These are phyloP conservation scores for Lagodon rhomboides DNA, from an alignment of 2,797 vertebrate species.

Conservation along the genomic window DNA sequence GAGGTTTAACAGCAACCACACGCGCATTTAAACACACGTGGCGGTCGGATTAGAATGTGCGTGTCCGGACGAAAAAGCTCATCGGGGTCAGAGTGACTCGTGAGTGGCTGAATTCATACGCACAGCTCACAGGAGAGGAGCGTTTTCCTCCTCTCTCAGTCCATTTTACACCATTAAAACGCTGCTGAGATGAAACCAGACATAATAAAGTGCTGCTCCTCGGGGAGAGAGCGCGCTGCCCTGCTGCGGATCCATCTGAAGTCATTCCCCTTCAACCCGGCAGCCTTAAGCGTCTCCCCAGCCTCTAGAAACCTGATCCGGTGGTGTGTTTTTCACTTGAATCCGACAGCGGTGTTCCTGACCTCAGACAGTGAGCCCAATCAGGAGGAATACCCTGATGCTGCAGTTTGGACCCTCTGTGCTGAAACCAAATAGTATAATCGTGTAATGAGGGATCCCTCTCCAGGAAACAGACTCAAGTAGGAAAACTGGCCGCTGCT, in stretches of 20 bases:
- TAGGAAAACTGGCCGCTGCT: constrained; percentile 77
- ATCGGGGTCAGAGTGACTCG: constrained; percentile 70
- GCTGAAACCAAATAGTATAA: constrained; percentile 84
- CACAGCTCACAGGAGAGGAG: constrained; percentile 13
- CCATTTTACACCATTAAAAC: constrained; percentile 60
- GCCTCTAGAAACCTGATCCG: constrained; percentile 74
- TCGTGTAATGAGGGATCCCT: constrained; percentile 80
- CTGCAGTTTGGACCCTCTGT: constrained; percentile 78
- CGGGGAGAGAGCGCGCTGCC: constrained; percentile 57
- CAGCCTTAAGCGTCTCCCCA: constrained; percentile 65
- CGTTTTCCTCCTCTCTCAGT: constrained; percentile 45
- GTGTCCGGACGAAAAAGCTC: constrained; percentile 56
- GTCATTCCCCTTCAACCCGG: constrained; percentile 60
- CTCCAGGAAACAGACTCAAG: constrained; percentile 78
- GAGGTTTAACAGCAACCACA: constrained; percentile 51
- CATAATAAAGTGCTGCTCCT: constrained; percentile 72
- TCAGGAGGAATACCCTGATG: constrained; percentile 83
- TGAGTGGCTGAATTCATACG: constrained; percentile 46
- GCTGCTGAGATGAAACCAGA: constrained; percentile 64
- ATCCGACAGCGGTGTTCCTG: constrained; percentile 75
- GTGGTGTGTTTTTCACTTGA: constrained; percentile 73
- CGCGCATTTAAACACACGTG: constrained; percentile 42
- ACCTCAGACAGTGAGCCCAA: constrained; percentile 82
- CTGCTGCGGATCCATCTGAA: constrained; percentile 64
- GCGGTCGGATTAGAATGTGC: constrained; percentile 31